These are phyloP conservation scores for Rattus norvegicus DNA, from an alignment of 2,113 vertebrate genomes.

Conservation along the genomic window GRCr8 NC_086020.1:35530001-35530500, in stretches of 20 bases:
- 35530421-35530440: slow-evolving; percentile 45
- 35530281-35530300: background rate
- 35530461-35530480: background rate
- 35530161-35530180: slow-evolving; percentile 4
- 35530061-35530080: background rate
- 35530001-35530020: background rate
- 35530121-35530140: background rate
- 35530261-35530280: background rate
- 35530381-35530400: slow-evolving; percentile 63
- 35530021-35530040: slow-evolving; percentile 15
- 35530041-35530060: slow-evolving; percentile 39
- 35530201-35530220: slow-evolving; percentile 33
- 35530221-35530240: too few relatives aligned
- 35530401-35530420: slow-evolving; percentile 44
- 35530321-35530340: background rate
- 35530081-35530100: background rate
- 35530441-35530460: slow-evolving; percentile 38
- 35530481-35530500: background rate
- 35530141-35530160: background rate
- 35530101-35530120: background rate
- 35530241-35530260: background rate
- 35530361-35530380: slow-evolving; percentile 56
- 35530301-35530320: background rate
- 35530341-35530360: background rate
- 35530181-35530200: slow-evolving; percentile 17